Conservation (phyloP, 2,113 vertebrate species). For the Sclerurus mexicanus region DNA sequence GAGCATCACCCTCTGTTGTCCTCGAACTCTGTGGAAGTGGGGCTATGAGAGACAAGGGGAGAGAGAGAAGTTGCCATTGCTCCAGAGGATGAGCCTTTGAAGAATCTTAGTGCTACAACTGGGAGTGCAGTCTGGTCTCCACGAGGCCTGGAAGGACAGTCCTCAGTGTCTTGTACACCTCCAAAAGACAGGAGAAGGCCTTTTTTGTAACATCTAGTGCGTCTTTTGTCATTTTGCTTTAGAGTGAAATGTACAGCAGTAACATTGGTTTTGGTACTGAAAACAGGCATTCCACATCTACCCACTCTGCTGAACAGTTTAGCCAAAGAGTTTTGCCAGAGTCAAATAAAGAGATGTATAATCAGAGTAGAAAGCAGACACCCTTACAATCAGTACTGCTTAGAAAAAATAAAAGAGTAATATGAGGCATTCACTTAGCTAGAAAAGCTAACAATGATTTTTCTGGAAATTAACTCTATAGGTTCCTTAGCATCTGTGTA, state of each 20-base stretch:
- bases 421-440: neutral
- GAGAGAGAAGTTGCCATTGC: neutral
- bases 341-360: neutral
- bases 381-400: neutral
- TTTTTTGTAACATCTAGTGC: neutral
- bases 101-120: neutral
- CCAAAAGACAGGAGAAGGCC: neutral
- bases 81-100: neutral
- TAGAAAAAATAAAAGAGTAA: neutral
- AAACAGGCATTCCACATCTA: neutral
- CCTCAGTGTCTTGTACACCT: neutral
- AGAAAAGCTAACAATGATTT: neutral
- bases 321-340: neutral
- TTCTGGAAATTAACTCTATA: neutral
- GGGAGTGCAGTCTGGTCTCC: neutral
- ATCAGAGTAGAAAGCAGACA: neutral
- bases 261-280: neutral
- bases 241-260: neutral
- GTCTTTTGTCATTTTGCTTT: neutral
- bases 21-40: rapidly evolving
- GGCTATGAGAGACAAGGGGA: rapidly evolving
- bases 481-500: neutral
- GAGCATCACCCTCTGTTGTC: neutral
- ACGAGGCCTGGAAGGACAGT: neutral
- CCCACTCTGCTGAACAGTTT: neutral